Evolutionary conservation across 1,140 invertebrate genomes (phyloP).

Genomic region (Drosophila kohkoa): DNA sequence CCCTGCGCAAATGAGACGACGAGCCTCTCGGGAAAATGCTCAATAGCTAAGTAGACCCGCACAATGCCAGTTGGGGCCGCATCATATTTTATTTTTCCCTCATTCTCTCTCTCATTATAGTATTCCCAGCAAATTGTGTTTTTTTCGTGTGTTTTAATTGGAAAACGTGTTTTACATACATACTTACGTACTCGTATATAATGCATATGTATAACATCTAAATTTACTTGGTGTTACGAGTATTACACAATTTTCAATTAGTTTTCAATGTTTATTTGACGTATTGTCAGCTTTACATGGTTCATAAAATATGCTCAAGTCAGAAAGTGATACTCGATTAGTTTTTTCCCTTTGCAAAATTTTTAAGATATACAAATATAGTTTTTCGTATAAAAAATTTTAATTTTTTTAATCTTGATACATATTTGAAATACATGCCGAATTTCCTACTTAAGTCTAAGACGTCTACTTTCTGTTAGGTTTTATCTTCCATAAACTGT

Average conservation of each 20-base stretch:
- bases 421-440: too few species aligned
- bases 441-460: too few species aligned
- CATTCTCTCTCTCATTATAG: background rate
- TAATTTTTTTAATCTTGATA: too few species aligned
- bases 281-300: background rate
- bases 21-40: conserved; percentile 24
- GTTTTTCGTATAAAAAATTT: too few species aligned
- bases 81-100: background rate
- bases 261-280: background rate
- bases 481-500: too few species aligned
- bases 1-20: conserved; percentile 24
- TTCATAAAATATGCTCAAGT: background rate
- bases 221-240: conserved; percentile 40
- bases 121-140: conserved; percentile 19
- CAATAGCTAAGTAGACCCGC: conserved; percentile 31
- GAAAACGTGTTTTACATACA: conserved; percentile 77
- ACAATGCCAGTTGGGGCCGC: conserved; percentile 16
- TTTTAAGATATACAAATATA: too few species aligned
- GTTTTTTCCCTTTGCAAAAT: background rate
- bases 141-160: conserved; percentile 58
- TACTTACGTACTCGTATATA: conserved; percentile 28
- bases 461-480: too few species aligned
- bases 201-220: conserved; percentile 28
- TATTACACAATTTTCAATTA: background rate
- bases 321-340: background rate